phyloP scores from a whole-genome alignment of 2,888 invertebrate species.

The Trissolcus japonicus region DNA sequence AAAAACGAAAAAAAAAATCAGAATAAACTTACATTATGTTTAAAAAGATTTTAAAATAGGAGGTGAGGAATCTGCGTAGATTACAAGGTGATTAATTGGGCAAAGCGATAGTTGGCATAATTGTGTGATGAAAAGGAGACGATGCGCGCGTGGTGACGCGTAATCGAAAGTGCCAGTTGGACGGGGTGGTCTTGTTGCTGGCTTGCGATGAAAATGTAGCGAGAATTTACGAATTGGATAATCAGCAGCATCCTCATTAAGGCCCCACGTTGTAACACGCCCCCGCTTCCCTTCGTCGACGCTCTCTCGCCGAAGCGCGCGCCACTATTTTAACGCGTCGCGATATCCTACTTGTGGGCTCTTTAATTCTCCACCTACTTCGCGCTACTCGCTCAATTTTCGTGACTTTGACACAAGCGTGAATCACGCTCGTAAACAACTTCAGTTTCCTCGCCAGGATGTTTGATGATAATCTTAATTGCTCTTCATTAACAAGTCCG shows the following conservation, averaged over 20 bases:
- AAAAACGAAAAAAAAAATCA: no score
- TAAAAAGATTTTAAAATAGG: no score
- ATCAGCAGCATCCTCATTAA: slow-evolving; percentile 83
- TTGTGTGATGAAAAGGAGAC: slow-evolving; percentile 33
- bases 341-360: slow-evolving; percentile 53
- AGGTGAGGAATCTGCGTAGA: neutral
- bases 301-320: slow-evolving; percentile 49
- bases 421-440: slow-evolving; percentile 58
- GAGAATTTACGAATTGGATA: slow-evolving; percentile 80
- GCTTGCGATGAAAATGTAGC: slow-evolving; percentile 74
- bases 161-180: slow-evolving; percentile 42
- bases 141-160: slow-evolving; percentile 35
- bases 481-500: slow-evolving; percentile 1
- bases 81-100: slow-evolving; percentile 8
- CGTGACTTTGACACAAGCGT: slow-evolving; percentile 39
- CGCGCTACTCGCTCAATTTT: slow-evolving; percentile 41
- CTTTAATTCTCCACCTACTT: slow-evolving; percentile 55
- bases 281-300: slow-evolving; percentile 71
- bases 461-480: slow-evolving; percentile 24
- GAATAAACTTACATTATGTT: no score
- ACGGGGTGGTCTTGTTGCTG: slow-evolving; percentile 68
- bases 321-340: slow-evolving; percentile 54
- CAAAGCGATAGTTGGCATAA: slow-evolving; percentile 14
- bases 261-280: slow-evolving; percentile 73
- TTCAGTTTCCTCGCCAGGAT: slow-evolving; percentile 24